Base-by-base conservation (phyloP, 2,888 invertebrate genomes). In the Bembecia ichneumoniformis region DNA sequence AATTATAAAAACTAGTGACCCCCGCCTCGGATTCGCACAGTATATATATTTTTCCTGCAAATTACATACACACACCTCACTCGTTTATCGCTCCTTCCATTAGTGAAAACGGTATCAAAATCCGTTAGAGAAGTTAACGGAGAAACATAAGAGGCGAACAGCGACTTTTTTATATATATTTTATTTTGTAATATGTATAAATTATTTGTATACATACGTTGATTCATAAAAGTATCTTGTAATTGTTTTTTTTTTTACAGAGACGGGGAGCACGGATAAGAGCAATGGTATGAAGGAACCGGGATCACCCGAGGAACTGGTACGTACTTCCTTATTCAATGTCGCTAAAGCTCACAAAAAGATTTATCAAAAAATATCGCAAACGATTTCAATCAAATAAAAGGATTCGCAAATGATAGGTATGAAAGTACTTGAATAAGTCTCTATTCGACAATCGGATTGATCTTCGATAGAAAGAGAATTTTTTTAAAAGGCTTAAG, bases 221-320 rank as follows among this genome's bases (percentile, higher is more conserved):
- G 13, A 14, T n/a, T 40, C 10, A n/a, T 40, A 10, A 40, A 13
- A 40, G 2, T n/a, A n/a, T 5, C 7, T 10, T n/a, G 9, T 4
- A 44, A 44, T 36, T 48, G 43, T 13, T 61, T 58, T 68, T 71
- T 65, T 82, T 74, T 70, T 91, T 91, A 53, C 89, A 92, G 92
- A 91, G 88, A 90, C 89, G 87, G 90, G 90, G 87, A 89, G 88
- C 87, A 88, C 89, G 80, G 89, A 87, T 80, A 87, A 90, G 90
- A 91, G 92, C 91, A 90, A 93, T 93, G 93, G 92, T 92, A 93
- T 93, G 93, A 93, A 93, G 93, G 93, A 93, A 90, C 93, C 93
- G 88, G 93, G 92, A 89, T 91, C 92, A 88, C 91, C 92, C 87
- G 92, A 92, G 89, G 93, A 93, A 90, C 90, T 92, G 92, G 93